Evolutionary conservation across 1,140 invertebrate species (phyloP), one percentile per base, ranked within the genome.

Genomic region (Nixonia krombeini): DNA sequence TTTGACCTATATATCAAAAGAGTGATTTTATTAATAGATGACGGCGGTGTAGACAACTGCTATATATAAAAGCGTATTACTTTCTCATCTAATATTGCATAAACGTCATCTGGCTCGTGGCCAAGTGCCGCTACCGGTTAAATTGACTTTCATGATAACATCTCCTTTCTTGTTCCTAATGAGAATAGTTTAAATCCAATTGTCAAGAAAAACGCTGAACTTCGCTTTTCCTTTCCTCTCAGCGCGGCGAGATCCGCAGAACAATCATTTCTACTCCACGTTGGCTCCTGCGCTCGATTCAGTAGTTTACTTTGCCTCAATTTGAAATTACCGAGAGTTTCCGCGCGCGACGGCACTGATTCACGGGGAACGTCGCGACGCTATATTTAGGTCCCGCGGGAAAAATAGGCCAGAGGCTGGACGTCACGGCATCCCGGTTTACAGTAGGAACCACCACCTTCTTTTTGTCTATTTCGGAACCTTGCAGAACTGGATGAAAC

Each of bases 351-450:
- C 62, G 56, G 28, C 56, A 57, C 59, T 51, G 67, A 64, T 64
- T 67, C 58, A 63, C 40, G 44, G 55, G 47, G 46, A 63, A 51
- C 33, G 55, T 46, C 53, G 50, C 42, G 59, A 26, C 45, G 57
- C 79, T 84, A 84, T 79, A 81, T 82, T 78, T 84, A 84, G 76
- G 50, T 28, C 45, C 45, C 50, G 33, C 46, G 37, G 49, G 70
- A 73, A 77, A 85, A 85, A 85, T 85, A 85, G 84, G 84, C 78
- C 84, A 85, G 38, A 73, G 70, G 70, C 76, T 79, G 73, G 74
- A 82, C 81, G 75, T 78, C 73, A 78, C 52, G 46, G 61, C 59
- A 69, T 76, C 73, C 72, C 79, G 64, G 61, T 76, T 71, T 68
- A 66, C 58, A 42, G 67, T 47, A 72, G 67, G 57, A 75, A 78